Conservation (phyloP, 2,888 invertebrate species). For the Zhuqinia jingwanae region DNA sequence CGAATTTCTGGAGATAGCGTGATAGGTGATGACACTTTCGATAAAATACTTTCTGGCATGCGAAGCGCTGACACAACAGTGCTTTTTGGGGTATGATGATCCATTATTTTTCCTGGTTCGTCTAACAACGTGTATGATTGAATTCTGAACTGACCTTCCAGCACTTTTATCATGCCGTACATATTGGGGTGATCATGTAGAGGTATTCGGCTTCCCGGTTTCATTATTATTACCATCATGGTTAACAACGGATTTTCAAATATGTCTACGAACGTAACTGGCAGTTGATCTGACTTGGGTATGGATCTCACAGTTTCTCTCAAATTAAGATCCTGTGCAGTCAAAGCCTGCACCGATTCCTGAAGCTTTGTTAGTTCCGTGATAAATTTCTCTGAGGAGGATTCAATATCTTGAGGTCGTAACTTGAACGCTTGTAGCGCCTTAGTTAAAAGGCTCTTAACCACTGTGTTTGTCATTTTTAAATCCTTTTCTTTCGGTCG, state of each 20-base stretch:
- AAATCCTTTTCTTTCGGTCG: neutral
- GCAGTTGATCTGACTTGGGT: constrained; percentile 56
- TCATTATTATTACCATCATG: constrained; percentile 76
- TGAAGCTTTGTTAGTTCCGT: constrained; percentile 47
- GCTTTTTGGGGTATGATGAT: constrained; percentile 51
- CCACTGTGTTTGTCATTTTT: constrained; percentile 53
- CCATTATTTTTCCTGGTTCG: constrained; percentile 60
- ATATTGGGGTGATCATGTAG: constrained; percentile 78
- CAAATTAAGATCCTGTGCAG: constrained; percentile 62
- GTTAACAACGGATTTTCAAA: constrained; percentile 73
- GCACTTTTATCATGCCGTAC: constrained; percentile 77
- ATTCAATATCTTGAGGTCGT: constrained; percentile 15
- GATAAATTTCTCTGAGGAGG: constrained; percentile 32
- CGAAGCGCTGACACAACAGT: constrained; percentile 65
- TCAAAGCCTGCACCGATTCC: constrained; percentile 55
- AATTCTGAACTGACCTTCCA: constrained; percentile 74
- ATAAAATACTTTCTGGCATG: constrained; percentile 56
- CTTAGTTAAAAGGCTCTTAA: constrained; percentile 61
- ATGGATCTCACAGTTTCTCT: constrained; percentile 60
- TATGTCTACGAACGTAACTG: constrained; percentile 72
- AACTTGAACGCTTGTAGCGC: constrained; percentile 56
- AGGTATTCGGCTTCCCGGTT: constrained; percentile 74
- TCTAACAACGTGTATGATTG: constrained; percentile 70
- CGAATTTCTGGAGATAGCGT: constrained; percentile 72
- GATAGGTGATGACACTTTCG: constrained; percentile 62